These are phyloP conservation scores for Callinectes sapidus DNA, from an alignment of 2,888 invertebrate genomes.

Conservation along the genomic window DNA sequence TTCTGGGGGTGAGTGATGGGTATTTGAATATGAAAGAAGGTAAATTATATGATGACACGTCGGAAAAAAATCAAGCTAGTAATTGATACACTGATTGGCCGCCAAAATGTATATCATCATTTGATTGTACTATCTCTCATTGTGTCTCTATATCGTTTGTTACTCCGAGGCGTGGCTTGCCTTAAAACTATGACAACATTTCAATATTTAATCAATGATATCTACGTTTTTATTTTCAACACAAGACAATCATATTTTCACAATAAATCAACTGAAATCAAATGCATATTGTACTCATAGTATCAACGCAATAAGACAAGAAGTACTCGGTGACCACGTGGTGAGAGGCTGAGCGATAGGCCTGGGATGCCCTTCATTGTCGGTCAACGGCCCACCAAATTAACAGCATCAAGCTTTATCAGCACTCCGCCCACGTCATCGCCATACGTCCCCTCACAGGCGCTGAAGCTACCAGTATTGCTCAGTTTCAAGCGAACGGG, in stretches of 20 bases:
- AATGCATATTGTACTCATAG: not conserved
- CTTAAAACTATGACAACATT: not conserved
- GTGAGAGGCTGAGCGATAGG: constrained; percentile 15
- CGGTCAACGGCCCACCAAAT: not conserved
- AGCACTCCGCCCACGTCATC: not conserved
- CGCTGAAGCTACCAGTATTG: not conserved
- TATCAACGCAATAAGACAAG: not conserved
- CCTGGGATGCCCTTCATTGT: not conserved
- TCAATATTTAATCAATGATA: not conserved
- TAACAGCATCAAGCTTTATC: not conserved
- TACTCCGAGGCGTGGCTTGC: not conserved
- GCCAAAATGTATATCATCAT: not conserved
- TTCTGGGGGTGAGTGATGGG: not conserved
- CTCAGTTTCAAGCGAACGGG: not conserved
- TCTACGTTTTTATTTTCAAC: not conserved
- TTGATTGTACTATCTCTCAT: not conserved
- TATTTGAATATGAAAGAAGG: not conserved
- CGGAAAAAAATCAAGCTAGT: not conserved
- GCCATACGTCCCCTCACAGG: not conserved
- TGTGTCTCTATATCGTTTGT: not conserved
- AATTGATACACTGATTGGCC: not conserved
- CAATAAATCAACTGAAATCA: not conserved
- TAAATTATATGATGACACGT: not conserved
- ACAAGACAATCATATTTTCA: not conserved
- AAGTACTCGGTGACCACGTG: not conserved